These are phyloP conservation scores for Delia radicum DNA, from an alignment of 1,140 invertebrate genomes.

Conservation along the genomic window DNA sequence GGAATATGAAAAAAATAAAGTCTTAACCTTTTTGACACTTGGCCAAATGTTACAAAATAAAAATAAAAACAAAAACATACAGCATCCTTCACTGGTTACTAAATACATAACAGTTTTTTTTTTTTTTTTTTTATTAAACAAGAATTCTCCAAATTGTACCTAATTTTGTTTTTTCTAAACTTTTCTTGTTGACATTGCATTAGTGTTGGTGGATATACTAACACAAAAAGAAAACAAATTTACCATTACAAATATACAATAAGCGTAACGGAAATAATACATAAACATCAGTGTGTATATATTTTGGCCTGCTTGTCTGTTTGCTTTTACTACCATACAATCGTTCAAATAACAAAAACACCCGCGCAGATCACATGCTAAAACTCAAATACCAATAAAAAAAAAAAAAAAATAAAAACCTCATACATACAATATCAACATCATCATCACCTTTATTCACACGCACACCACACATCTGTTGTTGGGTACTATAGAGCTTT, in stretches of 20 bases:
- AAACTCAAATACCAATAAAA: neutral
- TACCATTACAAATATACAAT: neutral
- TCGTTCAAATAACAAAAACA: constrained; percentile 14
- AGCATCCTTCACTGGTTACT: neutral
- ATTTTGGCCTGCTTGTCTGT: neutral
- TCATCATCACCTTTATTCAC: too few relatives aligned
- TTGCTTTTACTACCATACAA: neutral
- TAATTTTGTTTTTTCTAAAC: too few relatives aligned
- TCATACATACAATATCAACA: neutral
- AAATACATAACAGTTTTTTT: neutral
- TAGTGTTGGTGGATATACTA: too few relatives aligned
- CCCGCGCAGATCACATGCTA: constrained; percentile 20
- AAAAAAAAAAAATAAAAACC: neutral
- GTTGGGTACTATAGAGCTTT: too few relatives aligned
- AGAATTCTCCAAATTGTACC: neutral
- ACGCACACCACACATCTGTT: too few relatives aligned
- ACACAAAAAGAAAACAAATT: neutral
- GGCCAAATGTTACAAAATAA: neutral
- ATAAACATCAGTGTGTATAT: neutral
- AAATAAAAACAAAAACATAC: neutral
- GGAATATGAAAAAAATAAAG: neutral
- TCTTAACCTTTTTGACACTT: neutral
- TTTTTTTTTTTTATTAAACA: neutral
- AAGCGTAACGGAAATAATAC: neutral
- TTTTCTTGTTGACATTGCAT: neutral